Evolutionary conservation across 2,888 invertebrate species (phyloP).

Genomic region (Calliscelio sp.): DNA sequence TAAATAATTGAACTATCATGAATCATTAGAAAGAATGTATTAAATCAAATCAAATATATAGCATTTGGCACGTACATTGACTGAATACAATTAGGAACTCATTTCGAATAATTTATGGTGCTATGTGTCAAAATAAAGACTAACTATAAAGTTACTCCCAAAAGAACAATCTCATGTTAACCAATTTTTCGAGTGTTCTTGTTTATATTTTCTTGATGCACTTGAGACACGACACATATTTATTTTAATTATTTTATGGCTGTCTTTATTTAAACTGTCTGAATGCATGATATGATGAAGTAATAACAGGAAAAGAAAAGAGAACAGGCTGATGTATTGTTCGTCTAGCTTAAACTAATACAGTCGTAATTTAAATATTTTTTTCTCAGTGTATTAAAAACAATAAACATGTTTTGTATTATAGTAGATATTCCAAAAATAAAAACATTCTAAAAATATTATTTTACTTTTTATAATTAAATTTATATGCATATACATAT

Average conservation of each 20-base stretch:
- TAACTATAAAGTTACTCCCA: conserved; percentile 57
- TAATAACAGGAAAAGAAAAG: background rate
- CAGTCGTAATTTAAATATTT: background rate
- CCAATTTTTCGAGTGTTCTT: conserved; percentile 38
- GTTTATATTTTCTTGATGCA: conserved; percentile 49
- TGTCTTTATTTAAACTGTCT: conserved; percentile 49
- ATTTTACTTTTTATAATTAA: too few species aligned
- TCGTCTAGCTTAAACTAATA: background rate
- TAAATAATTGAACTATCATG: too few species aligned
- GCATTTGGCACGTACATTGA: conserved; percentile 57
- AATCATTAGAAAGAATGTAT: conserved; percentile 16
- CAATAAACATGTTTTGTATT: too few species aligned
- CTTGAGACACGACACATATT: conserved; percentile 46
- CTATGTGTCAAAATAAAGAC: conserved; percentile 60
- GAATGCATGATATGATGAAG: conserved; percentile 5
- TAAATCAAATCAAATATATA: conserved; percentile 56
- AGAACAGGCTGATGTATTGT: background rate
- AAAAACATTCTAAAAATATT: too few species aligned
- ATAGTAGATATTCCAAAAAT: too few species aligned
- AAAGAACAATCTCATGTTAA: conserved; percentile 48
- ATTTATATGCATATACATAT: too few species aligned
- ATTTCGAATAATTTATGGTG: conserved; percentile 57
- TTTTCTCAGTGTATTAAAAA: too few species aligned
- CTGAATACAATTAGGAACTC: conserved; percentile 64
- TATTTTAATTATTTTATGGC: conserved; percentile 58